Base-by-base conservation (phyloP, 1,140 invertebrate species). In the Eumaeus atala region DNA sequence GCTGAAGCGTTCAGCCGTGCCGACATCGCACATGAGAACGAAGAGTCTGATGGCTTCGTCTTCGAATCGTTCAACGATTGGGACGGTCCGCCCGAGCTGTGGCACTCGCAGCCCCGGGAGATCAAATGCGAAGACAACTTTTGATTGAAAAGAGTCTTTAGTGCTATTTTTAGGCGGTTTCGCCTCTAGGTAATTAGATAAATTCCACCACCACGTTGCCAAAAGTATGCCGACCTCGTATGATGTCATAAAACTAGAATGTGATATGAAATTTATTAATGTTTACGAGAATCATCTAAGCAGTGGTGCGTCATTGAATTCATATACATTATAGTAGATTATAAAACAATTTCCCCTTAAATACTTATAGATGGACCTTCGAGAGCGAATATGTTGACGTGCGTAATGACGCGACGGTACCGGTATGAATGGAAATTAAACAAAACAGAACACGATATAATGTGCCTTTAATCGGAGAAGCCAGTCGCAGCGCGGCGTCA, bases 1-100 rank as follows among this genome's bases (percentile, higher is more conserved):
- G 89, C 89, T 5, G 90, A 90, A 59, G 89, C 88, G 9, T 90
- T 90, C 62, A 86, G 77, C 54, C 79, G 83, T n/a, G 70, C 80
- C 6, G 83, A 84, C 57, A 61, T 74, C 8, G 70, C 69, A 1
- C 72, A 75, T 2, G 81, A 83, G 36, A 63, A 71, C 1, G 83
- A 83, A n/a, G 77, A 84, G 34, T 56, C 61, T 33, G 77, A 82
- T 11, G 73, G 68, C 51, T 83, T 78, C 60, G 42, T 70, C 36
- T 84, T 72, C 58, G 83, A 86, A n/a, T 67, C 74, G 2, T 86
- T 77, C 56, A 59, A 71, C 42, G 83, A 87, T n/a, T 87, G 83
- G 83, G 83, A 87, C 9, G 67, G 66, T 8, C 56, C 76, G 0
- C 44, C 64, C 21, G 83, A 87, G 36, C 57, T 67, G 36, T 80